Percentiles rank a stretch among this genome's conserved stretches.
phyloP scores from a whole-genome alignment of 2,888 invertebrate genomes.

The Morpho achilles region DNA sequence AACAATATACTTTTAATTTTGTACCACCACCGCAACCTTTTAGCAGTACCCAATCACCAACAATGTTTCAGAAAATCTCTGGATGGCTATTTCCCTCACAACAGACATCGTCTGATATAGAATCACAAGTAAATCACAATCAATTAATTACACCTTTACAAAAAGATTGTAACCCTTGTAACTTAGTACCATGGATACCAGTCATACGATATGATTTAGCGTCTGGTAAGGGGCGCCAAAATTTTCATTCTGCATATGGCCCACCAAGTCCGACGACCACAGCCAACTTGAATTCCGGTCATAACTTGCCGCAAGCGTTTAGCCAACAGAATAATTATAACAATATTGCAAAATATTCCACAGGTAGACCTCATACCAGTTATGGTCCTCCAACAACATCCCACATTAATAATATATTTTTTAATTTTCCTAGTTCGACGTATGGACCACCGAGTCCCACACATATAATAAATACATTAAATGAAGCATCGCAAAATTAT shows the following conservation, averaged over 20 bases:
- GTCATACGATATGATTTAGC: slow-evolving; percentile 75
- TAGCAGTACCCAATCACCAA: slow-evolving; percentile 63
- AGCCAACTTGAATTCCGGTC: slow-evolving; percentile 41
- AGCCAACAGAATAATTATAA: slow-evolving; percentile 38
- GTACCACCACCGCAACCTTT: slow-evolving; percentile 68
- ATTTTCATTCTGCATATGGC: slow-evolving; percentile 57
- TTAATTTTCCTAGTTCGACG: slow-evolving; percentile 48
- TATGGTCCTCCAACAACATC: slow-evolving; percentile 50
- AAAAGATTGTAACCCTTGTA: slow-evolving; percentile 87
- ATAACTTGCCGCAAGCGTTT: slow-evolving; percentile 48
- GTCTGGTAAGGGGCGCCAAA: slow-evolving; percentile 52
- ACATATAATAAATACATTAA: slow-evolving; percentile 52
- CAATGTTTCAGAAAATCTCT: slow-evolving; percentile 79
- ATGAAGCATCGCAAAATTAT: slow-evolving; percentile 53
- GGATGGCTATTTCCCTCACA: slow-evolving; percentile 81
- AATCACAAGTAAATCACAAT: slow-evolving; percentile 36
- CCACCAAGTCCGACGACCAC: slow-evolving; percentile 63
- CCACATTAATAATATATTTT: slow-evolving; percentile 33
- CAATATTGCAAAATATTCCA: slow-evolving; percentile 38
- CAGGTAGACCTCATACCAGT: slow-evolving; percentile 45
- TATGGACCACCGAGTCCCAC: slow-evolving; percentile 48
- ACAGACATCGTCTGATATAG: slow-evolving; percentile 47
- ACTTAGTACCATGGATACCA: slow-evolving; percentile 90
- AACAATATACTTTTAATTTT: slow-evolving; percentile 70
- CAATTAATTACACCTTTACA: slow-evolving; percentile 54